These are phyloP conservation scores for Eupithecia centaureata DNA, from an alignment of 2,888 invertebrate species.

Conservation along the genomic window DNA sequence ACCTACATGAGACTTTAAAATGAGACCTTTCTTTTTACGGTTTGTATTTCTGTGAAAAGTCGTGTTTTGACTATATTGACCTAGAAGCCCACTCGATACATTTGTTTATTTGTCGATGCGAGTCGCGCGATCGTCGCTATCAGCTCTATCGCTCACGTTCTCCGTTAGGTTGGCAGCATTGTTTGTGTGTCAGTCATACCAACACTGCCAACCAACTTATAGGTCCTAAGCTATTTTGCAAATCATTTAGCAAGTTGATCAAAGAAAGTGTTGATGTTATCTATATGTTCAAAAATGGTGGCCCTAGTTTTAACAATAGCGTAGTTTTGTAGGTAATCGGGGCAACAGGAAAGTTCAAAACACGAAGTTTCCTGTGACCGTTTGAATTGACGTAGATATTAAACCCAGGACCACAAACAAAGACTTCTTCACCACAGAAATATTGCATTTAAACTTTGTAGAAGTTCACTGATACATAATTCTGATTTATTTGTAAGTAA, in stretches of 20 bases:
- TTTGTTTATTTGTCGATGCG: slow-evolving; percentile 16
- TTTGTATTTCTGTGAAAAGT: neutral
- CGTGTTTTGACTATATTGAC: neutral
- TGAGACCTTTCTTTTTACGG: neutral
- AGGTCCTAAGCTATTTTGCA: slow-evolving; percentile 18
- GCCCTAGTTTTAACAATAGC: slow-evolving; percentile 1
- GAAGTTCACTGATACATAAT: too few relatives aligned
- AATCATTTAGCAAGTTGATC: slow-evolving; percentile 18
- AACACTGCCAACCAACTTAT: neutral
- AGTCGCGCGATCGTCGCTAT: slow-evolving; percentile 16
- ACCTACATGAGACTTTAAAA: too few relatives aligned
- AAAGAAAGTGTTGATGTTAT: slow-evolving; percentile 8
- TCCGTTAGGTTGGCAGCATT: slow-evolving; percentile 44
- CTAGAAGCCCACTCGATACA: neutral
- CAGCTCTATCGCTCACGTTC: slow-evolving; percentile 33
- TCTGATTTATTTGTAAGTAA: too few relatives aligned
- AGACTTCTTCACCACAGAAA: neutral
- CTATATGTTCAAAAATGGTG: neutral
- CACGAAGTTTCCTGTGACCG: neutral
- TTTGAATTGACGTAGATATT: neutral
- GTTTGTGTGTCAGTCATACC: slow-evolving; percentile 35
- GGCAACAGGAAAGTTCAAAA: neutral
- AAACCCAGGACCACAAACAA: neutral
- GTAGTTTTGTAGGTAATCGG: neutral
- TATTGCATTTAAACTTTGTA: neutral